Base-by-base conservation (phyloP, 2,888 invertebrate species). In the Leptinotarsa tumamoca region DNA sequence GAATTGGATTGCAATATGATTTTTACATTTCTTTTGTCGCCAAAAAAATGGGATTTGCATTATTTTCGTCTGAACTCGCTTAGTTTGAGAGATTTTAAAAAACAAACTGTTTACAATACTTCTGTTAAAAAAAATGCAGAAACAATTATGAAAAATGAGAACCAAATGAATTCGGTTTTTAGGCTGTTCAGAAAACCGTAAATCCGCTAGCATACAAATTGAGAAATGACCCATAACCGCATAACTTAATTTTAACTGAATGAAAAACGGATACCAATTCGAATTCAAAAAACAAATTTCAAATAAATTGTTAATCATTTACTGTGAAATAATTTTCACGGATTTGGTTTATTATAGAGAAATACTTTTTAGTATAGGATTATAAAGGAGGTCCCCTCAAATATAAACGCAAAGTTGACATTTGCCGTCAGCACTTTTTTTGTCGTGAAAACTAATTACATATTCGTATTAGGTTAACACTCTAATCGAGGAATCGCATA, bases 201-300 rank as follows among this genome's bases (percentile, higher is more conserved):
- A 63, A 63, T 63, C 43, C 63, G 63, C n/a, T 63, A 63, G 13
- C 15, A 14, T 27, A 63, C 10, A n/a, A 43, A 63, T 43, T 33
- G 27, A 63, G 33, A 5, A 33, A 43, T 63, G 63, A 18, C 33
- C n/a, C n/a, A n/a, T 10, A 63, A 63, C 63, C 43, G 33, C 63
- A 63, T 4, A 43, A 63, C 33, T 63, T 63, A 10, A 63, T 63
- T 63, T 33, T 63, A 10, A 17, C 7, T 15, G 10, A 17, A 33
- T 14, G 18, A 63, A 15, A 27, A 43, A 15, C 15, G 0, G 33
- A 27, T n/a, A 33, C 33, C n/a, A n/a, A 10, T 33, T 33, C 17
- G 4, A 63, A 43, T 43, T 3, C 5, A 33, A 63, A 33, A 63
- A 18, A n/a, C n/a, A 43, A 18, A 52, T 52, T 58, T 58, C 43